A percentile compares a stretch with the other conserved stretches of the same genome.
phyloP scores from a whole-genome alignment of 2,797 vertebrate genomes.

The Spinibarbus caldwelli region DNA sequence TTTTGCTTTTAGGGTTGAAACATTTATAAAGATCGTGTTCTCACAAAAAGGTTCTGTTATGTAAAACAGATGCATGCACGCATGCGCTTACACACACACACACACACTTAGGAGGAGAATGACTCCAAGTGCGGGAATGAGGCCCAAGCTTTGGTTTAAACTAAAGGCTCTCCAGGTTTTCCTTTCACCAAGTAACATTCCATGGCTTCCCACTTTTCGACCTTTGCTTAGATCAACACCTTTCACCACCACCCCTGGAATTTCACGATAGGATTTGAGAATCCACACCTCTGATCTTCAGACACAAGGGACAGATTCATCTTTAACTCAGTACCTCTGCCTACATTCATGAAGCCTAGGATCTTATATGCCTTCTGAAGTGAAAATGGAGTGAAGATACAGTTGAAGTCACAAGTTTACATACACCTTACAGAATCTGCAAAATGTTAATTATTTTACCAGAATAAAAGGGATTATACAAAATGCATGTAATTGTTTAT shows the following conservation, averaged over 20 bases:
- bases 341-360: neutral
- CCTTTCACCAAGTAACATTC: slow-evolving; percentile 12
- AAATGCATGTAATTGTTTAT: too few relatives aligned
- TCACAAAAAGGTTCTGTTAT: neutral
- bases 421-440: too few relatives aligned
- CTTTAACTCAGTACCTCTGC: slow-evolving; percentile 61
- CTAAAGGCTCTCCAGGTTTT: slow-evolving; percentile 3
- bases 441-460: too few relatives aligned
- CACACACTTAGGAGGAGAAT: neutral
- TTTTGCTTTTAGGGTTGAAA: slow-evolving; percentile 3
- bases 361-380: neutral
- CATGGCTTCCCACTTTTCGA: slow-evolving; percentile 9
- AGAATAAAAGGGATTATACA: too few relatives aligned
- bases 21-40: neutral
- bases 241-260: slow-evolving; percentile 59
- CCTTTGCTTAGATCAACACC: slow-evolving; percentile 49
- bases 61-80: slow-evolving; percentile 20
- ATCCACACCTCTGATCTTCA: slow-evolving; percentile 71
- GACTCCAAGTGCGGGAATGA: neutral
- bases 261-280: slow-evolving; percentile 73
- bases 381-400: neutral
- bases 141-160: neutral
- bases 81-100: neutral
- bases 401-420: too few relatives aligned
- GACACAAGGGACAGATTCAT: slow-evolving; percentile 74